These are phyloP conservation scores for Argyresthia goedartella DNA, from an alignment of 2,888 invertebrate species.

Conservation along the genomic window DNA sequence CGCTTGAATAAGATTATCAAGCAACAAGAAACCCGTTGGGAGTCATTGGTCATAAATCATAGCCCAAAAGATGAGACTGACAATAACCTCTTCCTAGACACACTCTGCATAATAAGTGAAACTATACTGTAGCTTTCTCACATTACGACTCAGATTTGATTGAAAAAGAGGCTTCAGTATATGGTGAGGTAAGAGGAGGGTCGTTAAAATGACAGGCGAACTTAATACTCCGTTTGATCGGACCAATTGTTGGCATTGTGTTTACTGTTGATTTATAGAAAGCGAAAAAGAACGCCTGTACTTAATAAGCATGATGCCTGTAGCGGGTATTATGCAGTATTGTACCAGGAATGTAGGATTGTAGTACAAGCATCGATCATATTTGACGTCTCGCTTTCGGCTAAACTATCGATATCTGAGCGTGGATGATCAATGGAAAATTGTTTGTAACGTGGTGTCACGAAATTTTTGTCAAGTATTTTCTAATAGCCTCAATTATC, in stretches of 20 bases:
- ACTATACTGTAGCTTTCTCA: conserved; percentile 17
- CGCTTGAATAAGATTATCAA: conserved; percentile 66
- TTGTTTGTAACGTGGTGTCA: too few relatives aligned
- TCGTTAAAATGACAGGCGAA: conserved; percentile 68
- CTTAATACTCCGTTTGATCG: conserved; percentile 70
- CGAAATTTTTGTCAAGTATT: too few relatives aligned
- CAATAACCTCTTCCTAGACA: conserved; percentile 59
- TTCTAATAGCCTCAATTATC: too few relatives aligned
- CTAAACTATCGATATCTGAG: conserved; percentile 41
- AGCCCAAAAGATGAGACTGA: conserved; percentile 67
- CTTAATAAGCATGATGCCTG: conserved; percentile 31
- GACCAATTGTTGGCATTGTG: conserved; percentile 68
- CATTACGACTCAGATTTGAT: not conserved
- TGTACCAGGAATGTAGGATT: conserved; percentile 31
- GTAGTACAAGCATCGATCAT: conserved; percentile 61
- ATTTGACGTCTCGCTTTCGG: conserved; percentile 37
- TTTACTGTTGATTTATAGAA: conserved; percentile 57
- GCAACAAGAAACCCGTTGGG: conserved; percentile 62
- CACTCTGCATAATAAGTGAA: conserved; percentile 8
- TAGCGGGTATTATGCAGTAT: conserved; percentile 9
- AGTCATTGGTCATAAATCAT: conserved; percentile 70
- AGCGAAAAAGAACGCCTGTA: conserved; percentile 36
- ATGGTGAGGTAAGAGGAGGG: conserved; percentile 37
- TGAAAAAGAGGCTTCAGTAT: conserved; percentile 8
- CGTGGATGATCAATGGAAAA: conserved; percentile 48